These are phyloP conservation scores for Tursiops truncatus DNA, from an alignment of 2,113 vertebrate species.

Conservation along the genomic window DNA sequence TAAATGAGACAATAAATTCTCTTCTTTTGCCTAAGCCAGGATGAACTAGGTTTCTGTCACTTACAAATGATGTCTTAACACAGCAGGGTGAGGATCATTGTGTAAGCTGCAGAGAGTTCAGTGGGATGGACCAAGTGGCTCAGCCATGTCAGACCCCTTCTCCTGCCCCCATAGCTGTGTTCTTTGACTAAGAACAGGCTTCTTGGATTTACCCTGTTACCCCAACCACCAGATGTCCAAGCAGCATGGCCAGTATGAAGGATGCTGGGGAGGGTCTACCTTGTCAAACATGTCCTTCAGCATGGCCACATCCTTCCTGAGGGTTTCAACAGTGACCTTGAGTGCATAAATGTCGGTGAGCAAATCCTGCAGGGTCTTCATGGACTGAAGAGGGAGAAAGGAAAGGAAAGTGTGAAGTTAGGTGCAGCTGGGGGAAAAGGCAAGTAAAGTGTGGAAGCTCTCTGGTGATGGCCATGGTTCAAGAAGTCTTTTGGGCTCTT, in stretches of 20 bases:
- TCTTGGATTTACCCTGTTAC: not conserved
- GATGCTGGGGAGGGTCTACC: conserved; percentile 29
- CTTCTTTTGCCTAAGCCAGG: not conserved
- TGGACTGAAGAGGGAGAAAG: conserved; percentile 46
- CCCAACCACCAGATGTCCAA: not conserved
- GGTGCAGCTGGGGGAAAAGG: not conserved
- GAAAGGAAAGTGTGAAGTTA: not conserved
- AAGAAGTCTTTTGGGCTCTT: not conserved
- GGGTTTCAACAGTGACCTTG: not conserved
- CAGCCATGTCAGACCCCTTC: not conserved
- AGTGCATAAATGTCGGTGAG: conserved; percentile 62
- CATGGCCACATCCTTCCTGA: conserved; percentile 71
- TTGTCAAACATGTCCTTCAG: conserved; percentile 61
- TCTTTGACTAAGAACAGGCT: not conserved
- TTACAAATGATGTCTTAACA: not conserved
- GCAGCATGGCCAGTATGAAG: not conserved
- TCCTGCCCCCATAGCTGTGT: not conserved
- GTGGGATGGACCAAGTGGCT: not conserved
- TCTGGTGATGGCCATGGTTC: not conserved
- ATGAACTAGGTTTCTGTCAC: not conserved
- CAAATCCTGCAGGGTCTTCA: conserved; percentile 75
- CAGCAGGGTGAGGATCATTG: not conserved
- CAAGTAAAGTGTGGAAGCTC: not conserved
- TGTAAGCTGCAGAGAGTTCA: not conserved
- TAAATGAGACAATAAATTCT: not conserved